phyloP scores from a whole-genome alignment of 2,888 invertebrate genomes.

The Biston stratarius region DNA sequence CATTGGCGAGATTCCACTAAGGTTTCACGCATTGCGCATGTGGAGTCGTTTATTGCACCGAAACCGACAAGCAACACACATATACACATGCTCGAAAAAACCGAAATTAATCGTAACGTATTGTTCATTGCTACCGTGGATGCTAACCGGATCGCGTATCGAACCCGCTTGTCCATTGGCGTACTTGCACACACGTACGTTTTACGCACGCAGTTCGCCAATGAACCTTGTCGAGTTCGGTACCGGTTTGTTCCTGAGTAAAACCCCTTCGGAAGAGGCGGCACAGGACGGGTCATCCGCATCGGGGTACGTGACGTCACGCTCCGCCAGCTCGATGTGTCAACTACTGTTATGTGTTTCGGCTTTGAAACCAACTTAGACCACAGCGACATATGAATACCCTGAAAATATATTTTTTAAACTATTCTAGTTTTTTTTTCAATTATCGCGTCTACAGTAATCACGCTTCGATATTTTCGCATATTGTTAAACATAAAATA shows the following conservation, averaged over 20 bases:
- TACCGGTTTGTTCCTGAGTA: conserved; percentile 96
- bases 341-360: conserved; percentile 68
- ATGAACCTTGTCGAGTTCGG: conserved; percentile 98
- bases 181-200: neutral
- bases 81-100: conserved; percentile 59
- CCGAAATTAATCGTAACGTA: conserved; percentile 70
- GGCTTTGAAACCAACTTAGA: conserved; percentile 55
- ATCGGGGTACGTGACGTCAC: conserved; percentile 87
- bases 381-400: conserved; percentile 51
- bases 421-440: too few relatives aligned
- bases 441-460: neutral
- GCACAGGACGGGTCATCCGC: conserved; percentile 88
- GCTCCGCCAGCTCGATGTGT: conserved; percentile 71
- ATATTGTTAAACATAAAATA: too few relatives aligned
- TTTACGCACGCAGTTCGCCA: conserved; percentile 89
- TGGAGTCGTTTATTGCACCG: conserved; percentile 2
- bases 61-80: conserved; percentile 54
- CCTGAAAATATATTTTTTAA: neutral
- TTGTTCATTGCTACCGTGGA: conserved; percentile 83
- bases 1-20: neutral
- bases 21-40: neutral
- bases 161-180: conserved; percentile 68
- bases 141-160: conserved; percentile 72
- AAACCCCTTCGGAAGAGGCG: conserved; percentile 96
- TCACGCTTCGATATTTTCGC: too few relatives aligned